Base-by-base conservation (phyloP, 2,113 vertebrate genomes). In the Chitala chitala region DNA sequence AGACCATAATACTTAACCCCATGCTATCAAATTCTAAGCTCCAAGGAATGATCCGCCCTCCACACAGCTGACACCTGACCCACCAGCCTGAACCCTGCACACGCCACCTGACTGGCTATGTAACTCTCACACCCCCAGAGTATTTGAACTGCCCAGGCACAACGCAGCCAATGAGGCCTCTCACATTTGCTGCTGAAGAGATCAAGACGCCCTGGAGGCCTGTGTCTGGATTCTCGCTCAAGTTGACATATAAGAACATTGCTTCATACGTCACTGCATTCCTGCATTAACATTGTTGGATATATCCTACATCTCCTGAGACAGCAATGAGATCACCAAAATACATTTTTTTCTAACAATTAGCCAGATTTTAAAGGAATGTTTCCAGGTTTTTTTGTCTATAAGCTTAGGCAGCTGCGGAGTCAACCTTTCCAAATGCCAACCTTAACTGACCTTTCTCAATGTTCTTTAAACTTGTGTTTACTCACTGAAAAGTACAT, bases 171-270 rank as follows among this genome's bases (percentile, higher is more conserved):
- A 10, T 51, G 64, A 26, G 22, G 48, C 20, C 7, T 8, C 29
- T 44, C n/a, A 13, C 42, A 22, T n/a, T 48, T 68, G 42, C 13
- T 13, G 40, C 38, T 68, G n/a, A 5, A 50, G 2, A 69, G 29
- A 69, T 5, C 24, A 44, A 50, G 26, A 38, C 46, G 5, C 56
- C 9, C 42, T 59, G 42, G 26, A 20, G 55, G n/a, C 9, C 56
- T 10, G 56, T 26, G 40, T 12, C 56, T 73, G 72, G 42, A 79
- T 69, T 75, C 75, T 58, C 0, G 42, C 74, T 71, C 72, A 33
- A 40, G 61, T 6, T 59, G 56, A 88, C 85, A 79, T 80, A 77
- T 83, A 87, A 87, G 46, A 38, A 87, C 85, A 80, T 77, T 48
- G 51, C 0, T 63, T 77, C 72, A 81, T 75, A 82, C 59, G 78